Base-by-base conservation (phyloP, 1,140 invertebrate species). In the Meloidogyne exigua region DNA sequence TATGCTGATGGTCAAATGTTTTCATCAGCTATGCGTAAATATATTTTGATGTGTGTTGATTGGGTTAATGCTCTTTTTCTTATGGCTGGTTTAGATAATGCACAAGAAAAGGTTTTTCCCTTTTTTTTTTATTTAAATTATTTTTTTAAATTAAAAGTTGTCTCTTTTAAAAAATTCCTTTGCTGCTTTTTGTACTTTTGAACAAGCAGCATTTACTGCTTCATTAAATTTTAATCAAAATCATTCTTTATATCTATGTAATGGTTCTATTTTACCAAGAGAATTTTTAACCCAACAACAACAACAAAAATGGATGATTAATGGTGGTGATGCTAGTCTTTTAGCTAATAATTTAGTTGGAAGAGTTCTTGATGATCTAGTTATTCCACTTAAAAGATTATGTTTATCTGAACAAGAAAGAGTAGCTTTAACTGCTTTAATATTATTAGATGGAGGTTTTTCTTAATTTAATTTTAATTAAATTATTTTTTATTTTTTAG, bases 41-140 rank as follows among this genome's bases (percentile, higher is more conserved):
- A 85, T 71, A 80, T 83, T 12, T 62, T 84, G 13, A 79, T 76
- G 18, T 79, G 79, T 36, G 79, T 79, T 42, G 81, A 83, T 66
- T 86, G 85, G 85, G 80, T 87, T 39, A 86, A 87, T 62, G 69
- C 82, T 12, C 67, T 87, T 12, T 87, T 87, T 57, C 66, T 69
- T 18, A 44, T 87, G 77, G 78, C 75, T 12, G 25, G 76, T 67
- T 28, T 86, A 5, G 67, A 70, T 12, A 76, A 78, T 26, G 44
- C 78, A 18, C 57, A 76, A 57, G 84, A 85, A 65, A 85, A 85
- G 78, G 83, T 83, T 21, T 26, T 23, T n/a, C 21, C n/a, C 21
- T 74, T 18, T 2, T 15, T 62, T 11, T 0, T 23, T 75, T 23
- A 39, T n/a, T 12, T 32, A 32, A 68, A 32, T 15, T n/a, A n/a